Conservation (phyloP, 1,140 invertebrate species). For the Eumeta japonica region DNA sequence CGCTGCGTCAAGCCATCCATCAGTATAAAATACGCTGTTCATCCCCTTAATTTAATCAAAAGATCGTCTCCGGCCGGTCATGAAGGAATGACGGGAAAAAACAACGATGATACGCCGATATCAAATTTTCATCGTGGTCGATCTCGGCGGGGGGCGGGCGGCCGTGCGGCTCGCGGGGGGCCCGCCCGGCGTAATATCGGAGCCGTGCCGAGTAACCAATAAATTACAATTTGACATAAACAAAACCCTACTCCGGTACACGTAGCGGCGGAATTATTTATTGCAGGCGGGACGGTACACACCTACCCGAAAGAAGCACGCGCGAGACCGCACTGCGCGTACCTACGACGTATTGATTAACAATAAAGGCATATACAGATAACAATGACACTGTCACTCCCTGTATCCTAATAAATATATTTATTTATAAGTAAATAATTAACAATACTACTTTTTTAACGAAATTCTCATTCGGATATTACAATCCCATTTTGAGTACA, state of each 20-base stretch:
- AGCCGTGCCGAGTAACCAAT: conserved; percentile 45
- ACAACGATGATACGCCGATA: conserved; percentile 41
- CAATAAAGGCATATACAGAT: too few species aligned
- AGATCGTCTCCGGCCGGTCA: conserved; percentile 49
- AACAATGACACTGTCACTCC: too few species aligned
- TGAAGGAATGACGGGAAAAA: conserved; percentile 45
- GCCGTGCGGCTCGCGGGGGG: conserved; percentile 16
- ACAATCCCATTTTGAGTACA: too few species aligned
- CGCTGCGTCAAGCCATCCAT: conserved; percentile 50
- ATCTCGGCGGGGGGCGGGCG: conserved; percentile 9
- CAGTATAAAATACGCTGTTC: conserved; percentile 52
- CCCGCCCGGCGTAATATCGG: conserved; percentile 37
- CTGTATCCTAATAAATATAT: too few species aligned
- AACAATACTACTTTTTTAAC: too few species aligned
- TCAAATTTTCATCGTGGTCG: conserved; percentile 47
- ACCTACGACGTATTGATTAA: too few species aligned
- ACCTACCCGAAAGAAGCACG: too few species aligned
- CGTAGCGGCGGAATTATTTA: conserved; percentile 45
- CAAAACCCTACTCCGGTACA: conserved; percentile 41
- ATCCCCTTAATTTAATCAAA: conserved; percentile 56
- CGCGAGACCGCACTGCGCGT: too few species aligned
- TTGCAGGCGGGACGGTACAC: conserved; percentile 24
- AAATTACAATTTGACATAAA: conserved; percentile 54
- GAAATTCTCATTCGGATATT: too few species aligned
- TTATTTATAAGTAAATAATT: too few species aligned